Base-by-base conservation (phyloP, 2,113 vertebrate species). In the Colistium nudipinnis region DNA sequence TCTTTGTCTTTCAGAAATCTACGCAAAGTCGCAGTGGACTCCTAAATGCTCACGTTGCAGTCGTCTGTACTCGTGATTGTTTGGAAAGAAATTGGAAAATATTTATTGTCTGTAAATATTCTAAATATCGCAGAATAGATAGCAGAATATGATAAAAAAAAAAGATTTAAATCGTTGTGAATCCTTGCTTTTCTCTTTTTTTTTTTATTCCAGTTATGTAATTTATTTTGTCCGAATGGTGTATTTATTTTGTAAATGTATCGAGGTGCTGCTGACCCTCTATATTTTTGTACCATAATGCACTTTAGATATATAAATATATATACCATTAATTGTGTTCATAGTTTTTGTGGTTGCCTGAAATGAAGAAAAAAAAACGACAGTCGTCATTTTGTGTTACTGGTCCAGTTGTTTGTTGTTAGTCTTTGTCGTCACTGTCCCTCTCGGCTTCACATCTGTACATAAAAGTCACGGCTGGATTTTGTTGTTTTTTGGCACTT, bases 221-320 rank as follows among this genome's bases (percentile, higher is more conserved):
- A 98, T 97, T 96, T 97, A 98, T 97, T 98, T 85, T 94, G 92
- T 96, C 83, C 93, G 93, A 95, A 92, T 81, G 87, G 93, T 97
- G 93, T 98, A 98, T 98, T 98, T 98, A 98, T 98, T 98, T 95
- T 95, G 93, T 96, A 95, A 96, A 95, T 91, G 74, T 97, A 94
- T 95, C 93, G 94, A 94, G 96, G 96, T 96, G 95, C 96, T 97
- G 97, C 96, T 96, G 95, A 96, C 92, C 95, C 91, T 94, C 93
- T 95, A 92, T 94, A 94, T 92, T 93, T 96, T 93, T 96, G 95
- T 97, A 97, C 96, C 93, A 94, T 98, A 95, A 95, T 96, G 97
- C 96, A 98, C 97, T 98, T 98, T 98, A 98, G 93, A 95, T 95
- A 95, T 95, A 94, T 96, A 95, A 93, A 93, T 95, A 94, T 95